Evolutionary conservation across 2,888 invertebrate genomes (phyloP).

Genomic region (Sphaerophoria rueppellii): DNA sequence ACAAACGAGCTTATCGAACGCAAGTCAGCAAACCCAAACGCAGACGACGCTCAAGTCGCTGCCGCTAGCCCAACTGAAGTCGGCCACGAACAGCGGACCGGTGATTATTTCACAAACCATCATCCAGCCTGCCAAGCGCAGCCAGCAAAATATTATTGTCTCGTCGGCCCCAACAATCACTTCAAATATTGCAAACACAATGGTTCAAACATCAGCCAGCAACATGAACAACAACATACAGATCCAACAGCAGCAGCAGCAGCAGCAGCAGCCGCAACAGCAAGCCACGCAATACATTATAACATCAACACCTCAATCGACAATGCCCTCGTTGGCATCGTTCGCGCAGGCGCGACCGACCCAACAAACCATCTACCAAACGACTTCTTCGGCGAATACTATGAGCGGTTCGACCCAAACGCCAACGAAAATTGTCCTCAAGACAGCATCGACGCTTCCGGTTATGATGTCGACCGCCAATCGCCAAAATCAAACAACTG

Average conservation of each 20-base stretch:
- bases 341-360: constrained; percentile 79
- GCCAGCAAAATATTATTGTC: constrained; percentile 44
- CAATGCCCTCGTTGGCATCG: constrained; percentile 80
- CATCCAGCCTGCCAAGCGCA: constrained; percentile 81
- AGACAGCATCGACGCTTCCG: constrained; percentile 80
- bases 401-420: constrained; percentile 77
- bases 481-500: constrained; percentile 76
- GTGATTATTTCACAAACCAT: constrained; percentile 82
- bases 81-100: constrained; percentile 80
- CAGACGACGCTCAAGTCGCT: constrained; percentile 80
- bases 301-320: constrained; percentile 77
- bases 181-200: constrained; percentile 56
- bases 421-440: constrained; percentile 81
- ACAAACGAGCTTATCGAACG: constrained; percentile 63
- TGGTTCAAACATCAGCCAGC: constrained; percentile 54
- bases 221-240: constrained; percentile 74
- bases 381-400: constrained; percentile 73
- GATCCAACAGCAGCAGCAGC: constrained; percentile 74
- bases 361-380: constrained; percentile 80
- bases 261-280: constrained; percentile 75
- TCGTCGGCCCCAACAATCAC: constrained; percentile 66
- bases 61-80: constrained; percentile 79
- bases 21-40: constrained; percentile 76
- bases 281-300: constrained; percentile 79
- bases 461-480: constrained; percentile 78